phyloP scores from a whole-genome alignment of 1,140 invertebrate species.

The Dendroctonus valens region DNA sequence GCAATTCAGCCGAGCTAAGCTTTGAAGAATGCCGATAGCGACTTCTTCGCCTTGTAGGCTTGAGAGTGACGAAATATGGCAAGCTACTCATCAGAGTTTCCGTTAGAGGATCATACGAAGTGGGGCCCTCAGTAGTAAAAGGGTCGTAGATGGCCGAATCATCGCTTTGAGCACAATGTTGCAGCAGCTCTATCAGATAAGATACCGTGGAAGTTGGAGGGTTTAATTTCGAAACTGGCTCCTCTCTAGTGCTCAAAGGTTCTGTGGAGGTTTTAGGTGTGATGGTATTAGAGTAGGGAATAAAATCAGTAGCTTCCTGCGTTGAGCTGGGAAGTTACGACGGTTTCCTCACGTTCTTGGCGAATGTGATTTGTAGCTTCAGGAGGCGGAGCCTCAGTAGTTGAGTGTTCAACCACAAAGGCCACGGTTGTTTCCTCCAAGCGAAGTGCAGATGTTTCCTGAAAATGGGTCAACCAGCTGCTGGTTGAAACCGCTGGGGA shows the following conservation, averaged over 20 bases:
- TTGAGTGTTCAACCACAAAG: not conserved
- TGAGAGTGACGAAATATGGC: not conserved
- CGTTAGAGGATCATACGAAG: slow-evolving; percentile 19
- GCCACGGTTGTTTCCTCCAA: not conserved
- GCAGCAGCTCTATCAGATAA: slow-evolving; percentile 18
- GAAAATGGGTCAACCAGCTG: too few relatives aligned
- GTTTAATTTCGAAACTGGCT: not conserved
- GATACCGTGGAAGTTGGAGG: not conserved
- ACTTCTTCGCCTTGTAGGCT: not conserved
- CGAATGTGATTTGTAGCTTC: not conserved
- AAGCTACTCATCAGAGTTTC: slow-evolving; percentile 11
- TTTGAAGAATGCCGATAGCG: not conserved
- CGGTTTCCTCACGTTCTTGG: not conserved
- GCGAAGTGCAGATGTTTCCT: too few relatives aligned
- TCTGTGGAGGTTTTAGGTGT: not conserved
- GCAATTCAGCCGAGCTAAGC: slow-evolving; percentile 9
- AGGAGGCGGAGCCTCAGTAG: not conserved
- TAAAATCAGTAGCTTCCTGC: not conserved
- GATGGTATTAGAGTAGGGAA: not conserved
- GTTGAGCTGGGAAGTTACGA: not conserved
- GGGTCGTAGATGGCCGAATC: not conserved
- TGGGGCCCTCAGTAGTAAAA: slow-evolving; percentile 1
- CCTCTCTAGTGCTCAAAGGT: not conserved
- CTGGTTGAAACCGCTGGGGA: not conserved
- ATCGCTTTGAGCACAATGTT: slow-evolving; percentile 16